phyloP scores from a whole-genome alignment of 1,140 invertebrate genomes.

The Hirudo medicinalis region DNA sequence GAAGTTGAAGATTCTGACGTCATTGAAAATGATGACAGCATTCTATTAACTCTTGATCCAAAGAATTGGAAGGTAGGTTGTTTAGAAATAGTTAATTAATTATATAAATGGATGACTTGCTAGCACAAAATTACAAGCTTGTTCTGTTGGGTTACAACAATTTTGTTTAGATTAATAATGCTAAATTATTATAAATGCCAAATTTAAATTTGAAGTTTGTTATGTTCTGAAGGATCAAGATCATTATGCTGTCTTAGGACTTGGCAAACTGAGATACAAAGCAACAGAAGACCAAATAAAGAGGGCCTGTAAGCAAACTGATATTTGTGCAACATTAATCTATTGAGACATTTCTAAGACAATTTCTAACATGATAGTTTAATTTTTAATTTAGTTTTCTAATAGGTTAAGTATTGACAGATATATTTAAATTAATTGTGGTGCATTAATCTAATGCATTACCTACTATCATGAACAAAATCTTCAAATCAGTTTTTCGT shows the following conservation, averaged over 20 bases:
- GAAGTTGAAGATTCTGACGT: conserved; percentile 32
- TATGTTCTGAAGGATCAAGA: conserved; percentile 60
- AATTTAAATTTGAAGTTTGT: not conserved
- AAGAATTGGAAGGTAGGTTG: conserved; percentile 71
- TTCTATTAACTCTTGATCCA: conserved; percentile 77
- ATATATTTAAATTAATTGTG: too few species aligned
- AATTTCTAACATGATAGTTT: too few species aligned
- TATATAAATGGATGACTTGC: too few species aligned
- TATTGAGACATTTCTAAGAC: too few species aligned
- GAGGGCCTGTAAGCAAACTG: conserved; percentile 63
- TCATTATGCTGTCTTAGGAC: conserved; percentile 83
- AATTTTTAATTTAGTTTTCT: too few species aligned
- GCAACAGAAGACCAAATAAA: conserved; percentile 84
- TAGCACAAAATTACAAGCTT: not conserved
- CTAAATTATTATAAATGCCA: not conserved
- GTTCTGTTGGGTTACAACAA: not conserved
- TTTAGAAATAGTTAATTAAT: not conserved
- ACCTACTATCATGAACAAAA: too few species aligned
- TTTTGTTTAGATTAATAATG: not conserved
- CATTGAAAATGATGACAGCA: conserved; percentile 64
- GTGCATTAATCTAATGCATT: too few species aligned
- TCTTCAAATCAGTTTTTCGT: not conserved
- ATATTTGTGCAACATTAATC: not conserved
- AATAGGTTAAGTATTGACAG: too few species aligned
- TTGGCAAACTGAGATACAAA: conserved; percentile 61